These are phyloP conservation scores for Centruroides vittatus DNA, from an alignment of 1,140 invertebrate species.

Conservation along the genomic window DNA sequence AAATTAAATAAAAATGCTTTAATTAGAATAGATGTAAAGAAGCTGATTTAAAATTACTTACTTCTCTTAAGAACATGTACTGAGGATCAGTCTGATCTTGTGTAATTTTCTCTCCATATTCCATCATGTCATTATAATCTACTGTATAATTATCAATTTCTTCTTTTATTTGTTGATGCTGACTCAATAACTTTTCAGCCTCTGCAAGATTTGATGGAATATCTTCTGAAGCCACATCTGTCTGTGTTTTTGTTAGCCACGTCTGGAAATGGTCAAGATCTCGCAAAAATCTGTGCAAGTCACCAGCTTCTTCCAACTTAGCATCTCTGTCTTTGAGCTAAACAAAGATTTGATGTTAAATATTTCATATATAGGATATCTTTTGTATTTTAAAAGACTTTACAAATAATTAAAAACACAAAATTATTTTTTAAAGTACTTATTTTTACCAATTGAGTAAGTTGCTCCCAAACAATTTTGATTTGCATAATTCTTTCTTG, in stretches of 20 bases:
- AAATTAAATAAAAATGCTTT: too few relatives aligned
- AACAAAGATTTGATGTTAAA: conserved; percentile 8
- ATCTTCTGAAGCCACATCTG: conserved; percentile 94
- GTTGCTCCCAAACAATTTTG: conserved; percentile 81
- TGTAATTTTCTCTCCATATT: conserved; percentile 90
- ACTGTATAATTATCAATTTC: conserved; percentile 98
- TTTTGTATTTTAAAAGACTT: background rate
- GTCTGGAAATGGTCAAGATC: conserved; percentile 99
- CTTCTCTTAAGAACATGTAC: conserved; percentile 94
- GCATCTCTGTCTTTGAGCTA: conserved; percentile 90
- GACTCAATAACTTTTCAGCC: conserved; percentile 88
- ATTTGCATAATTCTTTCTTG: conserved; percentile 82
- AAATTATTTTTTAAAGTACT: background rate
- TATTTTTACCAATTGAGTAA: conserved; percentile 73
- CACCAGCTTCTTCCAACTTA: conserved; percentile 95
- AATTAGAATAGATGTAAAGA: too few relatives aligned
- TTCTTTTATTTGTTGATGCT: conserved; percentile 91
- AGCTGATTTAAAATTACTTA: conserved; percentile 3
- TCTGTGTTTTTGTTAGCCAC: conserved; percentile 97
- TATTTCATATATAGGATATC: background rate
- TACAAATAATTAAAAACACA: background rate
- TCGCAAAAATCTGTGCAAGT: conserved; percentile 92
- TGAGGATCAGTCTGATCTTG: conserved; percentile 77
- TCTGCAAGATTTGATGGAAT: conserved; percentile 90
- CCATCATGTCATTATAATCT: conserved; percentile 98